These are phyloP conservation scores for Poeciliopsis turneri DNA, from an alignment of 2,797 vertebrate genomes.

Conservation along the genomic window DNA sequence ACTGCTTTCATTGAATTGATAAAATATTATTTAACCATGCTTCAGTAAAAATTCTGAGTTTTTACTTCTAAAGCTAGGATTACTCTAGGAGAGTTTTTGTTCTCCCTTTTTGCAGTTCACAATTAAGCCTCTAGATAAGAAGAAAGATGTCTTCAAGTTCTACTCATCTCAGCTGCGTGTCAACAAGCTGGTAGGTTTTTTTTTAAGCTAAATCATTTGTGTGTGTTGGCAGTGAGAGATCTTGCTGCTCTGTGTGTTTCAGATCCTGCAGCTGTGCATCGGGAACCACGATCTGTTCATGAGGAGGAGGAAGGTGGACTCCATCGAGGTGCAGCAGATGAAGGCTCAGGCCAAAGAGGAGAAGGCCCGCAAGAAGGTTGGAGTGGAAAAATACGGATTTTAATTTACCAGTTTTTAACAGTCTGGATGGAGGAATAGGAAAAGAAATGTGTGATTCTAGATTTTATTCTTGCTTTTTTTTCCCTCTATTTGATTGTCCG, in stretches of 20 bases:
- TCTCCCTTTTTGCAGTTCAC: conserved; percentile 81
- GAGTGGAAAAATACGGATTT: not conserved
- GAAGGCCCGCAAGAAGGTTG: conserved; percentile 93
- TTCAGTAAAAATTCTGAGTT: not conserved
- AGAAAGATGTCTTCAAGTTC: conserved; percentile 94
- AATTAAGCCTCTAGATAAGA: conserved; percentile 93
- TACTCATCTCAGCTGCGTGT: conserved; percentile 91
- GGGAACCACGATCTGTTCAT: conserved; percentile 93
- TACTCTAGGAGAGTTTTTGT: not conserved
- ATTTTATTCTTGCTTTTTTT: not conserved
- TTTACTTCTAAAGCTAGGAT: not conserved
- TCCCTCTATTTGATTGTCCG: not conserved
- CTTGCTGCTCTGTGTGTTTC: conserved; percentile 1
- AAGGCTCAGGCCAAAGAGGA: conserved; percentile 93
- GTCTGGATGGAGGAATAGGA: not conserved
- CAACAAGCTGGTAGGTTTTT: conserved; percentile 88
- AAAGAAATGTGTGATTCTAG: not conserved
- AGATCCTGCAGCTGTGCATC: conserved; percentile 92
- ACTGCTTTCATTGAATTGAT: too few species aligned
- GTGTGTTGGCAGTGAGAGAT: not conserved
- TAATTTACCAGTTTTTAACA: not conserved
- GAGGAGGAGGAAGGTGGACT: conserved; percentile 93
- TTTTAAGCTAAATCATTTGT: not conserved
- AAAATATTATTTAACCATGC: not conserved
- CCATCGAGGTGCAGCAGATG: conserved; percentile 94